Conservation (phyloP, 2,797 vertebrate genomes). For the Otolemur crassicaudatus region DNA sequence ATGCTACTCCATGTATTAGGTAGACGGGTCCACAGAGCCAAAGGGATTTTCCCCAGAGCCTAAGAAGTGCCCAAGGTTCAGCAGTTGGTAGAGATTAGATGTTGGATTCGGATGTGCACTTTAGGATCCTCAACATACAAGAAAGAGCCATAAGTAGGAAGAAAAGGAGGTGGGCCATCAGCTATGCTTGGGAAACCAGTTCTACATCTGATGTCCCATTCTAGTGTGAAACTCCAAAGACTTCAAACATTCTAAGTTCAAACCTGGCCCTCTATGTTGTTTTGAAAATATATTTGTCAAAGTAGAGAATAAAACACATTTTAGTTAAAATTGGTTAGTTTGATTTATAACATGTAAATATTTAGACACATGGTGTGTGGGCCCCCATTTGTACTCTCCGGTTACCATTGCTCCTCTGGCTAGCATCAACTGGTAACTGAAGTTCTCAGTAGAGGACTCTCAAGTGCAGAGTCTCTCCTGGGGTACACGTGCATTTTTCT, state of each 20-base stretch:
- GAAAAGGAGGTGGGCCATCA: not conserved
- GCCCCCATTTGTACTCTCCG: not conserved
- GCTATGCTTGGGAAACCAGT: not conserved
- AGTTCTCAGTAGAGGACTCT: not conserved
- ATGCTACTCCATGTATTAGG: not conserved
- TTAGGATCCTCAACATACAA: not conserved
- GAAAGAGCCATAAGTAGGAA: not conserved
- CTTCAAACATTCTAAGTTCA: not conserved
- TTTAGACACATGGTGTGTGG: not conserved
- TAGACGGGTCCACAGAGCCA: not conserved
- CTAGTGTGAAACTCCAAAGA: not conserved
- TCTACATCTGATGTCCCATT: not conserved
- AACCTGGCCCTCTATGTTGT: not conserved
- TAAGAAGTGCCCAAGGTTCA: not conserved
- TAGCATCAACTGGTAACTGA: not conserved
- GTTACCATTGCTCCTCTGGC: not conserved
- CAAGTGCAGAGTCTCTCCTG: not conserved
- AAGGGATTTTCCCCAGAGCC: not conserved
- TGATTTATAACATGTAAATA: not conserved
- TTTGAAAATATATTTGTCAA: not conserved
- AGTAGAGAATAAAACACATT: not conserved
- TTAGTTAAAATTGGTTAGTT: slow-evolving; percentile 6
- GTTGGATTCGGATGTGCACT: not conserved
- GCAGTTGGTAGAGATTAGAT: not conserved
- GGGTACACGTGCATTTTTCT: not conserved